Evolutionary conservation across 2,113 vertebrate species (phyloP).

Genomic region (Cranoglanis bouderius): DNA sequence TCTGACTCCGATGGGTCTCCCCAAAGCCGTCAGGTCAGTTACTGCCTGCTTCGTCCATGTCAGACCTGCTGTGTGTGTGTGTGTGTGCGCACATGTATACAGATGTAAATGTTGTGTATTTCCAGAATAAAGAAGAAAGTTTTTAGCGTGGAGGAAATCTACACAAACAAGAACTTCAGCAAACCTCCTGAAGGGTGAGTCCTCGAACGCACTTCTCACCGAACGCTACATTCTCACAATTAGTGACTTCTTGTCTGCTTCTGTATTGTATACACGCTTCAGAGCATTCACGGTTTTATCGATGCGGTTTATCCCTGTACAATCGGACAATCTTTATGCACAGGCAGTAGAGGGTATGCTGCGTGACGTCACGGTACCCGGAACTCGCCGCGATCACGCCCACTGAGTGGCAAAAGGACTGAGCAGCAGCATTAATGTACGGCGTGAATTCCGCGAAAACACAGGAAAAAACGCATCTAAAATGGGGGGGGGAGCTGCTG

Average conservation of each 20-base stretch:
- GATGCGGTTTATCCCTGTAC: not conserved
- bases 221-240: not conserved
- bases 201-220: not conserved
- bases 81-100: not conserved
- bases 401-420: no score
- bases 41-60: not conserved
- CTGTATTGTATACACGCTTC: not conserved
- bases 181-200: constrained; percentile 83
- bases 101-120: constrained; percentile 12
- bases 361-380: no score
- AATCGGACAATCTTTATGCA: not conserved
- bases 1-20: constrained; percentile 89
- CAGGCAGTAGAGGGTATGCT: not conserved
- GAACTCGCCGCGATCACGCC: no score
- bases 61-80: not conserved
- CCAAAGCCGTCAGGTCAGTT: constrained; percentile 79
- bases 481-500: no score
- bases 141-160: constrained; percentile 91
- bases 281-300: not conserved
- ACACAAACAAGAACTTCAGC: constrained; percentile 89
- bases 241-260: not conserved
- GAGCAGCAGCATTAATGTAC: no score
- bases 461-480: no score
- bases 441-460: no score
- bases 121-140: constrained; percentile 87